phyloP scores from a whole-genome alignment of 2,797 vertebrate genomes.

The Rhynchonycteris naso region DNA sequence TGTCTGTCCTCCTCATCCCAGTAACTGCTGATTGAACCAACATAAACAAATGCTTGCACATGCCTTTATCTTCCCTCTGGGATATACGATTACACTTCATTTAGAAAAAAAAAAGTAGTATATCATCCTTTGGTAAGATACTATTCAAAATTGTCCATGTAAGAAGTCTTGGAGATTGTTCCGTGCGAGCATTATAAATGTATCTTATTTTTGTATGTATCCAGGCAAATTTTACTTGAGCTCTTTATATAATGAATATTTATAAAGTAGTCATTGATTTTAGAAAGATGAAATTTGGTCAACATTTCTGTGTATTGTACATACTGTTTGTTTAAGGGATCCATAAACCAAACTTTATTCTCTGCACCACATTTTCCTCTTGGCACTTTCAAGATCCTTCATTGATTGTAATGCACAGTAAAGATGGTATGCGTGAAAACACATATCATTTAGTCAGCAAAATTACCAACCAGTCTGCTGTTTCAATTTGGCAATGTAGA shows the following conservation, averaged over 20 bases:
- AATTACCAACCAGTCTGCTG: not conserved
- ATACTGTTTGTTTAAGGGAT: constrained; percentile 50
- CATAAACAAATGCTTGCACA: not conserved
- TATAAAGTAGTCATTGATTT: constrained; percentile 63
- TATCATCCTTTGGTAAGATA: constrained; percentile 60
- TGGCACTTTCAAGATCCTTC: constrained; percentile 39
- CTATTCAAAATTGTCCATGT: constrained; percentile 1
- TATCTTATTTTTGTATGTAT: constrained; percentile 37
- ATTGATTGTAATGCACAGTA: not conserved
- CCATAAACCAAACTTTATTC: constrained; percentile 52
- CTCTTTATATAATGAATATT: constrained; percentile 56
- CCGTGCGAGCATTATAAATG: constrained; percentile 38
- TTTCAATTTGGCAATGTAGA: constrained; percentile 54
- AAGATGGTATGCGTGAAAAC: not conserved
- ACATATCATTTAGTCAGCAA: not conserved
- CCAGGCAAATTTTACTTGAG: constrained; percentile 44
- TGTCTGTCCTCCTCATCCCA: constrained; percentile 21
- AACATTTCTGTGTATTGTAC: constrained; percentile 31
- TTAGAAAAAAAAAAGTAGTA: not conserved
- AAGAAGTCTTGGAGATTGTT: constrained; percentile 54
- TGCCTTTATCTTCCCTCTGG: constrained; percentile 38
- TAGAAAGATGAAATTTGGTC: constrained; percentile 52
- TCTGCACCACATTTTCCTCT: constrained; percentile 61
- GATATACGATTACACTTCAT: constrained; percentile 20
- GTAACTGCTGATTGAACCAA: constrained; percentile 19